phyloP scores from a whole-genome alignment of 2,113 vertebrate genomes.

The Odontesthes bonariensis region DNA sequence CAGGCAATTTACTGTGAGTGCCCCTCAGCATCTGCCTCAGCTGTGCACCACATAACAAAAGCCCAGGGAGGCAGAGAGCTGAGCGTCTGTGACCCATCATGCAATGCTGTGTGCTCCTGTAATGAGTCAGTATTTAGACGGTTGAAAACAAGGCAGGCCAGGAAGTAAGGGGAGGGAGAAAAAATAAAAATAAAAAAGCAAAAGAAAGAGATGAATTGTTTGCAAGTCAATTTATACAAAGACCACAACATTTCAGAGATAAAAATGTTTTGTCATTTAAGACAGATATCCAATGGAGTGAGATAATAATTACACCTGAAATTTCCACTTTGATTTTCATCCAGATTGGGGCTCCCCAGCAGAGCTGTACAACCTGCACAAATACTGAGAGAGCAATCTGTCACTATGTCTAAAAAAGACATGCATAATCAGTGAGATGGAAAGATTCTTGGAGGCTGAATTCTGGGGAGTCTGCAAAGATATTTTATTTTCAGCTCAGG shows the following conservation, averaged over 20 bases:
- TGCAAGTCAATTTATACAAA: slow-evolving; percentile 7
- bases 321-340: slow-evolving; percentile 34
- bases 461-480: slow-evolving; percentile 40
- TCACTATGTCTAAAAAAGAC: slow-evolving; percentile 61
- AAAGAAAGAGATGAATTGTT: slow-evolving; percentile 17
- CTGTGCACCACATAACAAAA: slow-evolving; percentile 73
- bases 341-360: slow-evolving; percentile 33
- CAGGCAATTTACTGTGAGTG: slow-evolving; percentile 76
- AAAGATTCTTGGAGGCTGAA: slow-evolving; percentile 55
- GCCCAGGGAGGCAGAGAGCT: slow-evolving; percentile 60
- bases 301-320: slow-evolving; percentile 21
- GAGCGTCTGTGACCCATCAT: slow-evolving; percentile 66
- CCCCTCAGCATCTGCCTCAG: slow-evolving; percentile 80
- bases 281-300: slow-evolving; percentile 13
- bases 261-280: slow-evolving; percentile 17
- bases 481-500: slow-evolving; percentile 21
- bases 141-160: slow-evolving; percentile 45
- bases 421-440: slow-evolving; percentile 62
- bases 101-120: slow-evolving; percentile 56
- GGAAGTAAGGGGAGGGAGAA: slow-evolving; percentile 22
- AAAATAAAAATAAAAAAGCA: neutral
- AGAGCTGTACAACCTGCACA: slow-evolving; percentile 49
- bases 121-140: slow-evolving; percentile 73
- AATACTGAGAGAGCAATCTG: slow-evolving; percentile 48
- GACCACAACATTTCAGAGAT: neutral